Evolutionary conservation across 2,113 vertebrate species (phyloP), one percentile per base, ranked within the genome.

Genomic region (Lates calcarifer): DNA sequence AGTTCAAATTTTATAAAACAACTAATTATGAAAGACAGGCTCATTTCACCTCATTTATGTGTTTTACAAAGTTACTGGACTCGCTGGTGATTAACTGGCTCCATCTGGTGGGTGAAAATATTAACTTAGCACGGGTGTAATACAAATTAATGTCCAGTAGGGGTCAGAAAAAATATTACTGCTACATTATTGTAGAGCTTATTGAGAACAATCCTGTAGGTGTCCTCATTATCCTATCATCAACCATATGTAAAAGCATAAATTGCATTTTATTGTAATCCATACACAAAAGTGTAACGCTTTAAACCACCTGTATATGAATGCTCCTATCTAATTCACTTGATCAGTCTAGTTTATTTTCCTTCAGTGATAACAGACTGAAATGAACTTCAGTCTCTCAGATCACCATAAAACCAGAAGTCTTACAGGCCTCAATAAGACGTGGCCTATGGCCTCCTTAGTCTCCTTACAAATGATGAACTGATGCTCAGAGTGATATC

Each of bases 81-180:
- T 55, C 1, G 43, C 8, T 33, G 22, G n/a, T 56, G 14, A 57
- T 24, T 26, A 14, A 71, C 37, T 47, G 65, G 28, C 68, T 18
- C 83, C 80, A 79, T 31, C 90, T 91, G 64, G 51, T 84, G 89
- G 65, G 45, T 43, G 17, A 39, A 80, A 62, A 60, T 39, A 33
- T 47, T 1, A 24, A 26, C 2, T 18, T 33, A 1, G 12, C 4
- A 37, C 6, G 20, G 0, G 0, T 65, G 66, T 14, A 61, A 49
- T 35, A 20, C 15, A 6, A 20, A 1, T 29, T 14, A 26, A 5
- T 35, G 13, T 69, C 75, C 92, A 83, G 18, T 64, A 84, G 87
- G 37, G 62, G 85, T 70, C 88, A 87, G 72, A 70, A 49, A 11
- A 28, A 45, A 28, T 64, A 17, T 2, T 28, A 33, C 3, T 77